Conservation (phyloP, 2,888 invertebrate genomes). For the Morpho helenor region DNA sequence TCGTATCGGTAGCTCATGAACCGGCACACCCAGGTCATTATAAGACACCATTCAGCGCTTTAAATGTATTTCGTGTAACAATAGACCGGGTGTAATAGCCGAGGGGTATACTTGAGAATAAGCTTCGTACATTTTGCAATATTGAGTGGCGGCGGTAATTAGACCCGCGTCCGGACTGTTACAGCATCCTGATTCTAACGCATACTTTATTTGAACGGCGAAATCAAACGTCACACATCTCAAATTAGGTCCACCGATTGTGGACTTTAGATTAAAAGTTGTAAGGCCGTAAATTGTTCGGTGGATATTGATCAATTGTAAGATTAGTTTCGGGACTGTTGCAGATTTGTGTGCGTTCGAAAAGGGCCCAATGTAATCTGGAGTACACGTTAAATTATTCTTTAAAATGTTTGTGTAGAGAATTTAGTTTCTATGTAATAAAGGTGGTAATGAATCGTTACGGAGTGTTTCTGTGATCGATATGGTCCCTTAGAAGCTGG, state of each 20-base stretch:
- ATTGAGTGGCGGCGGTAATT: conserved; percentile 72
- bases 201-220: conserved; percentile 35
- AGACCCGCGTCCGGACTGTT: conserved; percentile 65
- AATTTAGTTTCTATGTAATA: conserved; percentile 22
- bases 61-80: conserved; percentile 63
- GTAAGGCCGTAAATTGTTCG: conserved; percentile 29
- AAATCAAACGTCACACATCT: conserved; percentile 24
- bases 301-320: conserved; percentile 29
- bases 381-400: conserved; percentile 33
- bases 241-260: conserved; percentile 14
- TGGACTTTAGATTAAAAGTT: conserved; percentile 24
- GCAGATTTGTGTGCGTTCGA: conserved; percentile 27
- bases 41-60: conserved; percentile 50
- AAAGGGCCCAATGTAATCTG: conserved; percentile 36
- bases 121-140: conserved; percentile 69
- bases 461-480: conserved; percentile 34
- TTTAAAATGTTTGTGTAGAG: conserved; percentile 18
- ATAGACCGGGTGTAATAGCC: conserved; percentile 59
- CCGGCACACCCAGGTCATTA: conserved; percentile 62
- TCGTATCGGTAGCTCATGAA: conserved; percentile 45
- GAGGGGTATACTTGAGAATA: conserved; percentile 58
- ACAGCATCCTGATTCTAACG: conserved; percentile 75
- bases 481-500: conserved; percentile 65
- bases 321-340: conserved; percentile 38
- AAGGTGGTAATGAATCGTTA: conserved; percentile 26